These are phyloP conservation scores for Eupithecia vulgata DNA, from an alignment of 2,888 invertebrate genomes.

Conservation along the genomic window DNA sequence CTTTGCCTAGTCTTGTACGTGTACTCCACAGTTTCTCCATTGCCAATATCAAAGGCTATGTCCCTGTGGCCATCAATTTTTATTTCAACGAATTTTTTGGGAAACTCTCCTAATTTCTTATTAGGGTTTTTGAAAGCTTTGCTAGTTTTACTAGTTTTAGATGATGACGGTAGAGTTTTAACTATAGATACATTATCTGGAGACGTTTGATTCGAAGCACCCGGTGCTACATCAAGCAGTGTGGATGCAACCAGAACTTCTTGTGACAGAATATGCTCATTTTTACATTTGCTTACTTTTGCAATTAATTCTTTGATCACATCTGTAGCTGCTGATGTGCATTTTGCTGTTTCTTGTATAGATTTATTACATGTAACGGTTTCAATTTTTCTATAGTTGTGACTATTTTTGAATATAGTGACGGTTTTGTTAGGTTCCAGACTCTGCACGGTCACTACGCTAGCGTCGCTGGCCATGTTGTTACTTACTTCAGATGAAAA, in stretches of 20 bases:
- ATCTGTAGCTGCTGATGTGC: not conserved
- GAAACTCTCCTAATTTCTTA: not conserved
- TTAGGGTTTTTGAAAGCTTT: not conserved
- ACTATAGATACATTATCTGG: not conserved
- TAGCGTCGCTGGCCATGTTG: slow-evolving; percentile 12
- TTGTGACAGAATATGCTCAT: not conserved
- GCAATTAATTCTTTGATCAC: not conserved
- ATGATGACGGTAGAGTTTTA: not conserved
- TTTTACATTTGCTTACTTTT: not conserved
- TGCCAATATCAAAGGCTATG: slow-evolving; percentile 40
- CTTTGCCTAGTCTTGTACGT: slow-evolving; percentile 45
- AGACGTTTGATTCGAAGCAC: not conserved
- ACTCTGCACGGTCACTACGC: slow-evolving; percentile 31
- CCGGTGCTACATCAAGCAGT: not conserved
- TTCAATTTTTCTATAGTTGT: slow-evolving; percentile 9
- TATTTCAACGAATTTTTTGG: slow-evolving; percentile 37
- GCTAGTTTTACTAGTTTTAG: not conserved
- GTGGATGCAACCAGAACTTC: slow-evolving; percentile 1
- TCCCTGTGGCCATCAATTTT: slow-evolving; percentile 51
- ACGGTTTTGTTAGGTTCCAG: slow-evolving; percentile 37
- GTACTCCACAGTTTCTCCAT: slow-evolving; percentile 13
- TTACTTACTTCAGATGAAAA: not conserved
- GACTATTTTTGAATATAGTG: slow-evolving; percentile 26
- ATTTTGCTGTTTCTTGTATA: slow-evolving; percentile 5
- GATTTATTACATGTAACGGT: slow-evolving; percentile 16